These are phyloP conservation scores for Solenopsis invicta DNA, from an alignment of 1,140 invertebrate species.

Conservation along the genomic window DNA sequence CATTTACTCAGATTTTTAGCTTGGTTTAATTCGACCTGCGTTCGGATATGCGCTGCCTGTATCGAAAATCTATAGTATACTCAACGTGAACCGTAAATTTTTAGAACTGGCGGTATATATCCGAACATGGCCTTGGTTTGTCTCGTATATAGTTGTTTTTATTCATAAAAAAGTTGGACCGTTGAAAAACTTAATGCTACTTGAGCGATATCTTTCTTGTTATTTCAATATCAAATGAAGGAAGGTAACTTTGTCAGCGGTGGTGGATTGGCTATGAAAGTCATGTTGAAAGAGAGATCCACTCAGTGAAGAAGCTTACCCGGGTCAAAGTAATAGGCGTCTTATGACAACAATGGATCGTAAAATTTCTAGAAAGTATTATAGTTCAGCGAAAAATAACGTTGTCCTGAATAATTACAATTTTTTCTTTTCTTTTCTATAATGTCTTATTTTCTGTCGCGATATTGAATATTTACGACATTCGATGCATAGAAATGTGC, in stretches of 20 bases:
- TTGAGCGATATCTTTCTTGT: not conserved
- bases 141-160: not conserved
- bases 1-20: not conserved
- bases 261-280: slow-evolving; percentile 48
- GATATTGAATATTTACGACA: not conserved
- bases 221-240: slow-evolving; percentile 41
- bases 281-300: slow-evolving; percentile 5
- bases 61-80: too few relatives aligned
- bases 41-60: too few relatives aligned
- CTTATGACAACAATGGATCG: slow-evolving; percentile 62
- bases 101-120: too few relatives aligned
- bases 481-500: not conserved
- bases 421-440: not conserved
- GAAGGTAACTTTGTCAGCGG: slow-evolving; percentile 61
- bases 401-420: not conserved
- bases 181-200: not conserved
- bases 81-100: too few relatives aligned
- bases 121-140: not conserved
- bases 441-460: not conserved
- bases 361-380: slow-evolving; percentile 52
- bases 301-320: slow-evolving; percentile 50
- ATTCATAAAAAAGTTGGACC: not conserved
- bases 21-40: too few relatives aligned
- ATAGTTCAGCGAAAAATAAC: slow-evolving; percentile 26
- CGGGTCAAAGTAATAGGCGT: slow-evolving; percentile 66